A percentile compares a stretch with the other conserved stretches of the same genome.
These are phyloP conservation scores for Leptopterna dolabrata DNA, from an alignment of 2,888 invertebrate species.

Conservation along the genomic window DNA sequence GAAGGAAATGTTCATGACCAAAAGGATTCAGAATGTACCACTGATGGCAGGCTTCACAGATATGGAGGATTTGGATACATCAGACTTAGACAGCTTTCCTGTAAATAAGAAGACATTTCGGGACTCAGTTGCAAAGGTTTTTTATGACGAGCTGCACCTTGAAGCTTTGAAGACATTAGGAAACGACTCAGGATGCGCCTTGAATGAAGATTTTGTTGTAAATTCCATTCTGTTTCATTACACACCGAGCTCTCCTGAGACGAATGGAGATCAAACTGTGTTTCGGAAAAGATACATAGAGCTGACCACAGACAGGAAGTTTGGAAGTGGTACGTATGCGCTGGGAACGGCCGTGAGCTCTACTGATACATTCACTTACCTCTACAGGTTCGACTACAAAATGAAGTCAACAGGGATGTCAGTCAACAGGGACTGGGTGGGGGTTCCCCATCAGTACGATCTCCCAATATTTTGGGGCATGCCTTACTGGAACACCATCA, in stretches of 20 bases:
- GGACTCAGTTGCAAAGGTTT: slow-evolving; percentile 73
- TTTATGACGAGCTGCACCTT: slow-evolving; percentile 63
- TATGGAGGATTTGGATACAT: slow-evolving; percentile 75
- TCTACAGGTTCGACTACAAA: slow-evolving; percentile 78
- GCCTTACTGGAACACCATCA: slow-evolving; percentile 76
- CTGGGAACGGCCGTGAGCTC: slow-evolving; percentile 76
- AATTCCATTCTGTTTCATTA: slow-evolving; percentile 84
- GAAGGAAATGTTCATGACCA: slow-evolving; percentile 59
- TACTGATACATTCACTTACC: slow-evolving; percentile 70
- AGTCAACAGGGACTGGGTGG: slow-evolving; percentile 80
- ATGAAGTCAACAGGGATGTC: slow-evolving; percentile 70
- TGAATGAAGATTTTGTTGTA: slow-evolving; percentile 67
- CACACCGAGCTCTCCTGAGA: slow-evolving; percentile 68
- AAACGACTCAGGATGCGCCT: slow-evolving; percentile 66
- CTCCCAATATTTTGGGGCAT: slow-evolving; percentile 85
- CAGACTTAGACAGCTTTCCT: slow-evolving; percentile 33
- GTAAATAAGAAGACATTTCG: slow-evolving; percentile 73
- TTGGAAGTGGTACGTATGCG: slow-evolving; percentile 77
- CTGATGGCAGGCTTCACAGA: slow-evolving; percentile 82
- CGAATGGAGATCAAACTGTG: slow-evolving; percentile 70
- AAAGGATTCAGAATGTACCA: slow-evolving; percentile 70
- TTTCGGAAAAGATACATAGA: slow-evolving; percentile 77
- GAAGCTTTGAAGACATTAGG: slow-evolving; percentile 71
- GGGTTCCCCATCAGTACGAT: slow-evolving; percentile 85
- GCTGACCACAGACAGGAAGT: slow-evolving; percentile 81